Base-by-base conservation (phyloP, 2,888 invertebrate species). In the Ochropacha duplaris region DNA sequence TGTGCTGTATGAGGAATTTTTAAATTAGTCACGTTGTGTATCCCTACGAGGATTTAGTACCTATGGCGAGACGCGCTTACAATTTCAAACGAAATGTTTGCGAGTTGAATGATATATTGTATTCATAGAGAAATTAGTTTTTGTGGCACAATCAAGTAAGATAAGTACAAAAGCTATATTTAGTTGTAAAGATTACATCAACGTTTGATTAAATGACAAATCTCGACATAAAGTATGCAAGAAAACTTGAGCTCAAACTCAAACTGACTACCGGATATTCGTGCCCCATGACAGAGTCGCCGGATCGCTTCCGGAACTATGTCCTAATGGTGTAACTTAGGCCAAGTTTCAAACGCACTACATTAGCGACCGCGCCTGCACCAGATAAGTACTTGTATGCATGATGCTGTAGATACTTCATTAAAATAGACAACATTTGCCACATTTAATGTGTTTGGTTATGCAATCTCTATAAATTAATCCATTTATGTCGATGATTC, bases 251-350 rank as follows among this genome's bases (percentile, higher is more conserved):
- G 3, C 5, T 6, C 14, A 50, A 24, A 50, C 26, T 50, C 22
- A 19, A 44, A 44, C 9, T 44, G 1, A 8, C 44, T n/a, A n/a
- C n/a, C 26, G 16, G 26, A 51, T 9, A 31, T n/a, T n/a, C n/a
- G n/a, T n/a, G n/a, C n/a, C 51, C 51, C 28, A 26, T n/a, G 51
- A 28, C 28, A 16, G 52, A 44, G 72, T 57, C 65, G 58, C 54
- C 66, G 62, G 71, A 61, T 64, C 66, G 61, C 59, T 59, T 65
- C 61, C 63, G 58, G 62, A 74, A 77, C 72, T 76, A 75, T 76
- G 70, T 63, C 70, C 65, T 82, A 81, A 83, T 81, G 78, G 78
- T 64, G 61, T 59, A 74, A 80, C 69, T 78, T 77, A 55, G 55
- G 16, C 39, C 28, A 54, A 62, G 34, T 61, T 50, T 22, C 19